Evolutionary conservation across 30 jellyfish, hydroid and myxozoan species (phyloP), one percentile per base, ranked within the genome.

Genomic region (Cassiopea andromeda): DNA sequence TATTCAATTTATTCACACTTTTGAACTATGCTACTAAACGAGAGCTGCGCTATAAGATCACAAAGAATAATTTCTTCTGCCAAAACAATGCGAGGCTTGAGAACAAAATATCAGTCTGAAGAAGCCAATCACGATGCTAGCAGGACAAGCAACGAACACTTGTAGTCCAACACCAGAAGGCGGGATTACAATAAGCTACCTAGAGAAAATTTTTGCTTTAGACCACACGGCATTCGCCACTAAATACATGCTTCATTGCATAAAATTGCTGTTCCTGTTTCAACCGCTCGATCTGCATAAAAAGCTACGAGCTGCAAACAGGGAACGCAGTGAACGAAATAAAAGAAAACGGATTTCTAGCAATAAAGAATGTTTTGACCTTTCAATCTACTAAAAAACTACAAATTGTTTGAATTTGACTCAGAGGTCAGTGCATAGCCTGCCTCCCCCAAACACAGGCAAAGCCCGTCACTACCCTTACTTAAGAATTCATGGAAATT

Each of bases 131-230:
- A 75, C 46, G 8, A 75, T 44, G 44, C 46, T 50, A 75, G 46
- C 47, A 3, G 4, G 69, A 69, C 83, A 2, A 18, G 83, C 83
- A 68, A 75, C 83, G 38, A 75, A 75, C 18, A 75, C 60, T 75
- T 50, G 47, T 75, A 18, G 18, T 16, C 83, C 1, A 46, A 46
- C 83, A 48, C 66, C 7, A 38, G 66, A 75, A 75, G 69, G 69
- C 68, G 83, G 83, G 83, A 75, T 75, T 75, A 75, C 69, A 75
- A 72, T 2, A 64, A 64, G 73, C 73, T 4, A 27, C 73, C 15
- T 14, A 64, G 43, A 64, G 73, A 16, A 43, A 19, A 14, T 27
- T 43, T 70, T 38, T 7, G 16, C 2, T 6, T 14, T 2, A 43
- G 79, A 70, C 79, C 79, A 70, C 79, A 70, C 50, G 79, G 79